Evolutionary conservation across 2,888 invertebrate genomes (phyloP).

Genomic region (Electrophaes corylata): DNA sequence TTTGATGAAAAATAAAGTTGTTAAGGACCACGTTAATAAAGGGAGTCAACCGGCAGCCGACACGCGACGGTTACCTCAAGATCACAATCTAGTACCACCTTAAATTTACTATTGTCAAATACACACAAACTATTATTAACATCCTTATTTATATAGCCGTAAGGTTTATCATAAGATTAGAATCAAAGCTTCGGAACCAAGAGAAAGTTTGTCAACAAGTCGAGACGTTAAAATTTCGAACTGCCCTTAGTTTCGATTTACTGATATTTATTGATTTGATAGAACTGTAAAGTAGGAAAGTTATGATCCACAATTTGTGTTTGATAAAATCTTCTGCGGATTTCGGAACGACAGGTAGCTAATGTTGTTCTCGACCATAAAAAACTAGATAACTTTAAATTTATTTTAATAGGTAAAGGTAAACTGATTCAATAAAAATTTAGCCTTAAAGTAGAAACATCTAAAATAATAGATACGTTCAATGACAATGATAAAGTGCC

Average conservation of each 20-base stretch:
- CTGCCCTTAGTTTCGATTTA: conserved; percentile 42
- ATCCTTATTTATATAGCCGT: conserved; percentile 45
- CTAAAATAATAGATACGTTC: not conserved
- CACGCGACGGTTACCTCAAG: conserved; percentile 67
- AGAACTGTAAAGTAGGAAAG: conserved; percentile 24
- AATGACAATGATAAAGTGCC: conserved; percentile 15
- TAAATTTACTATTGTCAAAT: conserved; percentile 53
- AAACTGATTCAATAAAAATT: not conserved
- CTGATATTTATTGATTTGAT: conserved; percentile 33
- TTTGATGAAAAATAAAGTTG: conserved; percentile 76
- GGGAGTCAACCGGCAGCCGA: conserved; percentile 54
- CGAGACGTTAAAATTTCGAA: conserved; percentile 63
- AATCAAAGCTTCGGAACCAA: conserved; percentile 31
- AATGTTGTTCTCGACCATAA: not conserved
- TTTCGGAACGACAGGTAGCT: conserved; percentile 18
- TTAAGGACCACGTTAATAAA: conserved; percentile 61
- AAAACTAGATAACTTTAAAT: not conserved
- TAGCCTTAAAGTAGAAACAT: not conserved
- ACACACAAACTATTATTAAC: conserved; percentile 42
- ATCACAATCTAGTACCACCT: conserved; percentile 69
- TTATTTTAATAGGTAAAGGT: not conserved
- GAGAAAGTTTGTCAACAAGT: conserved; percentile 38
- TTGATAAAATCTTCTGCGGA: conserved; percentile 21
- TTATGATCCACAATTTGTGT: conserved; percentile 14
- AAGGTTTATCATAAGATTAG: conserved; percentile 30